Percentiles rank a stretch among this genome's conserved stretches.
phyloP scores from a whole-genome alignment of 2,113 vertebrate genomes.

The Neofelis nebulosa region DNA sequence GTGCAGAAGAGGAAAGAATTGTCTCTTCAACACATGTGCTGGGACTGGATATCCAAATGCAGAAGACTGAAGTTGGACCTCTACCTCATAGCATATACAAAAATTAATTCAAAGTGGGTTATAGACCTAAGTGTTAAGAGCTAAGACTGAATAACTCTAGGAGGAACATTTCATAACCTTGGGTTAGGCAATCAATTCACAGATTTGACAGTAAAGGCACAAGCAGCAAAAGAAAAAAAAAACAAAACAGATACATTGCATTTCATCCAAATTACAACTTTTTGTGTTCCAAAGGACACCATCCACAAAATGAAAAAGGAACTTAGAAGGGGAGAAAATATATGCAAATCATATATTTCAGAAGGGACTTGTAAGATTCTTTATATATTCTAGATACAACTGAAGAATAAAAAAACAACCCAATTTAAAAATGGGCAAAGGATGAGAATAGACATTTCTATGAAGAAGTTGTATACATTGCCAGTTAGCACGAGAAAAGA shows the following conservation, averaged over 20 bases:
- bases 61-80: background rate
- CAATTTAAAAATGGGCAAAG: background rate
- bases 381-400: background rate
- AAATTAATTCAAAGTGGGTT: background rate
- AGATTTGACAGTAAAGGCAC: background rate
- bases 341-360: background rate
- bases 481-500: background rate
- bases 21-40: background rate
- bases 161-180: background rate
- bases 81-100: background rate
- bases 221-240: background rate
- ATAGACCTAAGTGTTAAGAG: background rate
- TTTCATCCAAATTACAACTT: background rate
- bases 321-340: background rate
- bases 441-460: background rate
- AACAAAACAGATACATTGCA: background rate
- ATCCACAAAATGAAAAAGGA: background rate
- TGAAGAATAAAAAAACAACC: background rate
- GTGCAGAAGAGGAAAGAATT: background rate
- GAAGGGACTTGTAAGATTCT: background rate
- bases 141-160: background rate
- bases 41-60: background rate
- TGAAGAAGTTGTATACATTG: background rate
- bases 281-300: background rate
- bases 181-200: background rate